A percentile compares a stretch with the other conserved stretches of the same genome.
phyloP scores from a whole-genome alignment of 2,888 invertebrate species.

The Acrobasis consociella region DNA sequence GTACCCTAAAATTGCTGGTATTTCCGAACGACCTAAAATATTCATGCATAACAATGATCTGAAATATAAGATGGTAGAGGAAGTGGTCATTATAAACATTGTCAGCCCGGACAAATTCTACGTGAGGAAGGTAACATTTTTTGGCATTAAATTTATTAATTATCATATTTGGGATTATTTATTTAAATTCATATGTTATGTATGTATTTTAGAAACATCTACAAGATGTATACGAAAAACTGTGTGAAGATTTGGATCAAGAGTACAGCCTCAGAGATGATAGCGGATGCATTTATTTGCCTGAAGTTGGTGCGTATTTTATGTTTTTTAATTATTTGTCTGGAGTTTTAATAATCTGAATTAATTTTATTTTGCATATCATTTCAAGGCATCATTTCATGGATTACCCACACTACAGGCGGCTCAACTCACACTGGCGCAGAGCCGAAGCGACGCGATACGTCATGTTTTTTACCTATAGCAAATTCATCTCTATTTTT shows the following conservation, averaged over 20 bases:
- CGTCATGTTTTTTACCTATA: too few relatives aligned
- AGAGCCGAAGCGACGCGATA: too few relatives aligned
- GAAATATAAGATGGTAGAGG: conserved; percentile 61
- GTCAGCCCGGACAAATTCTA: conserved; percentile 86
- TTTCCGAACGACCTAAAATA: conserved; percentile 56
- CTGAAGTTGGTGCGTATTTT: conserved; percentile 72
- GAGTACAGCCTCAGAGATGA: conserved; percentile 55
- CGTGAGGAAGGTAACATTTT: conserved; percentile 82
- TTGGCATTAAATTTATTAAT: conserved; percentile 2
- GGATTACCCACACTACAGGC: too few relatives aligned
- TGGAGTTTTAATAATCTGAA: too few relatives aligned
- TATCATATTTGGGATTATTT: conserved; percentile 8
- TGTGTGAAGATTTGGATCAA: conserved; percentile 72
- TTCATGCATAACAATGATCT: conserved; percentile 56
- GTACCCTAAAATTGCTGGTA: conserved; percentile 53
- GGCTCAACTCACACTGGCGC: too few relatives aligned
- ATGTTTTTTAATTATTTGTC: conserved; percentile 16
- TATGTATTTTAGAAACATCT: conserved; percentile 51
- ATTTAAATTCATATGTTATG: conserved; percentile 11
- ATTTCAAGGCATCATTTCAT: too few relatives aligned
- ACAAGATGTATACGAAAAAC: conserved; percentile 58
- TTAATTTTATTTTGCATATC: too few relatives aligned
- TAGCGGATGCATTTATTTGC: conserved; percentile 63
- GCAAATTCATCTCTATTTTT: too few relatives aligned
- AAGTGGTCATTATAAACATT: conserved; percentile 82